Evolutionary conservation across 2,113 vertebrate species (phyloP).

Genomic region (Pseudopodoces humilis): DNA sequence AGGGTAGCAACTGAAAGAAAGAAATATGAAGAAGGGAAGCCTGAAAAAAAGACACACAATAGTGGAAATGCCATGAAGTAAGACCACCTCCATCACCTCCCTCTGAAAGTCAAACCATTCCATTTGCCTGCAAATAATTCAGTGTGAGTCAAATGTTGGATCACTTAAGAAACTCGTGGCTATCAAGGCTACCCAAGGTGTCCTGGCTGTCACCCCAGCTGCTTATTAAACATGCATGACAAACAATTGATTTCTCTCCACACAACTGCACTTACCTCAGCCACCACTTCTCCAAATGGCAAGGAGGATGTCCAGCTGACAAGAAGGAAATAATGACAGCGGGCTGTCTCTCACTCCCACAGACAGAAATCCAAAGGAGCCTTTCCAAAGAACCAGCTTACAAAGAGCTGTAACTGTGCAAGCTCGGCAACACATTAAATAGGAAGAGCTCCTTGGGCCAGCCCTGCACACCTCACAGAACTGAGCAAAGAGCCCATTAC

Average conservation of each 20-base stretch:
- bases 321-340: background rate
- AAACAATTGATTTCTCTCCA: background rate
- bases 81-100: background rate
- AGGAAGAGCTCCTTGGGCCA: background rate
- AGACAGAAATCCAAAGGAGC: background rate
- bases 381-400: background rate
- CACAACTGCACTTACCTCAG: background rate
- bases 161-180: background rate
- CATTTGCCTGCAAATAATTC: background rate
- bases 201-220: background rate
- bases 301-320: background rate
- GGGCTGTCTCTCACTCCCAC: background rate
- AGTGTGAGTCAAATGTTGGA: accelerated
- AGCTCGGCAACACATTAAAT: background rate
- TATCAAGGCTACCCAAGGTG: background rate
- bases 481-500: background rate
- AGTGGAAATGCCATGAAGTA: background rate
- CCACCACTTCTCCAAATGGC: background rate
- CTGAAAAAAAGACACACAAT: background rate
- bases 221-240: background rate
- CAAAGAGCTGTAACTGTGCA: background rate
- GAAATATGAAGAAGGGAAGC: background rate
- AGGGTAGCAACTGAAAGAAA: background rate
- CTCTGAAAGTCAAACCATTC: background rate
- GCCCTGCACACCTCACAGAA: background rate